Base-by-base conservation (phyloP, 2,113 vertebrate genomes). In the Paradisaea rubra region DNA sequence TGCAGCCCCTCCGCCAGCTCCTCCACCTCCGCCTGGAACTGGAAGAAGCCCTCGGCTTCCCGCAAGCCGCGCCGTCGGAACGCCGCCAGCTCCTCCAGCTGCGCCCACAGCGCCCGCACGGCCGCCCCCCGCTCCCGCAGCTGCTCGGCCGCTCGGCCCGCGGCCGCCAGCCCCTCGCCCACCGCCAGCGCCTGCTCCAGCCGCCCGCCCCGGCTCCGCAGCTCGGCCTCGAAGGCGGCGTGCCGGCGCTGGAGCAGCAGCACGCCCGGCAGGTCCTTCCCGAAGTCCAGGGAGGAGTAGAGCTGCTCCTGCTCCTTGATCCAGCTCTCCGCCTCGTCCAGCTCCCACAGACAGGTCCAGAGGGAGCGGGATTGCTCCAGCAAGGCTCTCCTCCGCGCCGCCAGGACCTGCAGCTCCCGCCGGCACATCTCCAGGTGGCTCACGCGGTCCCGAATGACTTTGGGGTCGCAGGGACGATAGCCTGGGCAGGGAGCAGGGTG, bases 261-360 rank as follows among this genome's bases (percentile, higher is more conserved):
- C 76, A 99, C 98, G 1, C 98, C 98, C 9, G 98, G 99, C 92
- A 99, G 98, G 96, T 99, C 99, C 96, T 99, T 99, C 89, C 99
- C 99, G 0, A 99, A 99, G 88, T 99, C 99, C 93, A 99, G 88
- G 22, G 99, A 98, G 39, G 99, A 99, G 96, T 99, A 99, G 68
- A 99, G 98, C 71, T 99, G 98, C 91, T 99, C 99, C 96, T 99
- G 99, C 94, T 99, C 99, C 78, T 98, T 98, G 89, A 99, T 99
- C 99, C 99, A 99, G 95, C 98, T 98, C 94, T 99, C 99, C 0
- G 99, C 97, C 95, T 99, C 99, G 0, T 98, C 98, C 97, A 98
- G 98, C 97, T 99, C 99, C 98, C 99, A 99, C 81, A 99, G 98
- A 96, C 99, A 99, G 93, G 98, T 98, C 99, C 99, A 99, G 95